These are phyloP conservation scores for Trachelus troglodyta DNA, from an alignment of 2,888 invertebrate species.

Conservation along the genomic window DNA sequence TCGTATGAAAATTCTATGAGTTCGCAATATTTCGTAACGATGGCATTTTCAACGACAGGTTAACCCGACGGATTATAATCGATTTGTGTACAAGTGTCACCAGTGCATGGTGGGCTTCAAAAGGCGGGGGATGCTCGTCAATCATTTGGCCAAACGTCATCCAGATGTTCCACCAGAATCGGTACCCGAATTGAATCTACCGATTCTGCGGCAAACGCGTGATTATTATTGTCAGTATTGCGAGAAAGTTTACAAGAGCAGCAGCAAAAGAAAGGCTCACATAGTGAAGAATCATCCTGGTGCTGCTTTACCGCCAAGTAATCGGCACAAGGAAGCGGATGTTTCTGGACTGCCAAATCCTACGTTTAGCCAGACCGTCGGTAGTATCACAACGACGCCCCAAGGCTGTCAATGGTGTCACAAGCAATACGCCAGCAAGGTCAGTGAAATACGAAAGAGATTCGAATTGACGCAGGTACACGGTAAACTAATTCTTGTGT, in stretches of 20 bases:
- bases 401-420: conserved; percentile 85
- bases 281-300: conserved; percentile 88
- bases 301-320: conserved; percentile 72
- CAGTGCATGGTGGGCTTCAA: conserved; percentile 82
- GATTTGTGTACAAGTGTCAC: conserved; percentile 82
- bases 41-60: conserved; percentile 38
- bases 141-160: conserved; percentile 85
- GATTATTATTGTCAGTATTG: conserved; percentile 89
- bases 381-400: conserved; percentile 77
- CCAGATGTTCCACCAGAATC: conserved; percentile 74
- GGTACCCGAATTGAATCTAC: conserved; percentile 80
- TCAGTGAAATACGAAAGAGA: conserved; percentile 59
- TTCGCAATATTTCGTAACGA: neutral
- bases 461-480: neutral
- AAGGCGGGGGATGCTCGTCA: conserved; percentile 86
- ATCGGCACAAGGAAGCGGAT: conserved; percentile 64
- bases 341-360: conserved; percentile 70
- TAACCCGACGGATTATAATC: conserved; percentile 75
- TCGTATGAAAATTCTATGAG: neutral
- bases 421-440: conserved; percentile 87
- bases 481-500: neutral
- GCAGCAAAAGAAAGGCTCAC: conserved; percentile 85
- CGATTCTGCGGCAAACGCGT: conserved; percentile 80
- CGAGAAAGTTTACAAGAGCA: conserved; percentile 85
- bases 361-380: conserved; percentile 78